These are phyloP conservation scores for Campopleginae sp. DNA, from an alignment of 2,888 invertebrate genomes.

Conservation along the genomic window DNA sequence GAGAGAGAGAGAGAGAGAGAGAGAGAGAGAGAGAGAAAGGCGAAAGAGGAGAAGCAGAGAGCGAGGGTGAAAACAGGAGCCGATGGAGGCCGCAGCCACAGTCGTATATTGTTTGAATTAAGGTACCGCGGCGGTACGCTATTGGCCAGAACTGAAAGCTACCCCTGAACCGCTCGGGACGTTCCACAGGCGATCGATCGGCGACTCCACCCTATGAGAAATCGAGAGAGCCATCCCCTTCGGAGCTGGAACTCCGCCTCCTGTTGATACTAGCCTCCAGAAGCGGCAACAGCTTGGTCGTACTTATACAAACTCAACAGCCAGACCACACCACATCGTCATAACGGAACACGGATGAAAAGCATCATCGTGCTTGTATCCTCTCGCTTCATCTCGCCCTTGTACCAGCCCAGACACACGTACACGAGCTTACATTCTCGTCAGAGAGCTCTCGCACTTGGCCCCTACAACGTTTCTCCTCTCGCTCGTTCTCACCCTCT, in stretches of 20 bases:
- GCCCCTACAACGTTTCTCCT: slow-evolving; percentile 49
- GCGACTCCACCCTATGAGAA: slow-evolving; percentile 79
- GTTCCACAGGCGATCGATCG: slow-evolving; percentile 81
- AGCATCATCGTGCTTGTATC: slow-evolving; percentile 19
- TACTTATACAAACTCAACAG: slow-evolving; percentile 51
- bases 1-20: not conserved
- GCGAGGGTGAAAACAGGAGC: slow-evolving; percentile 37
- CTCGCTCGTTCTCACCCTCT: slow-evolving; percentile 59
- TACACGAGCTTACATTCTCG: slow-evolving; percentile 25
- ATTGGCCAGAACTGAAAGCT: slow-evolving; percentile 78
- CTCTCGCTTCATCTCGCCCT: slow-evolving; percentile 60
- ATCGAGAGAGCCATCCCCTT: slow-evolving; percentile 77
- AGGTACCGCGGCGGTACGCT: slow-evolving; percentile 74
- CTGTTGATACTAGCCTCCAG: slow-evolving; percentile 71
- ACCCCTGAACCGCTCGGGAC: slow-evolving; percentile 76
- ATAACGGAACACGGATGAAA: slow-evolving; percentile 20
- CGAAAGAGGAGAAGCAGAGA: slow-evolving; percentile 19
- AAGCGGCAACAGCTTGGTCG: slow-evolving; percentile 58
- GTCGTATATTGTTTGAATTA: slow-evolving; percentile 80
- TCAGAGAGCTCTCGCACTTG: slow-evolving; percentile 57
- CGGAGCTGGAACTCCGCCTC: slow-evolving; percentile 73
- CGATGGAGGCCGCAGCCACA: slow-evolving; percentile 65
- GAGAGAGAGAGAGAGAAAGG: slow-evolving; percentile 9
- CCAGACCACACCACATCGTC: slow-evolving; percentile 26
- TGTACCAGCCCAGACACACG: slow-evolving; percentile 65